These are phyloP conservation scores for Colostygia pectinataria DNA, from an alignment of 2,888 invertebrate species.

Conservation along the genomic window DNA sequence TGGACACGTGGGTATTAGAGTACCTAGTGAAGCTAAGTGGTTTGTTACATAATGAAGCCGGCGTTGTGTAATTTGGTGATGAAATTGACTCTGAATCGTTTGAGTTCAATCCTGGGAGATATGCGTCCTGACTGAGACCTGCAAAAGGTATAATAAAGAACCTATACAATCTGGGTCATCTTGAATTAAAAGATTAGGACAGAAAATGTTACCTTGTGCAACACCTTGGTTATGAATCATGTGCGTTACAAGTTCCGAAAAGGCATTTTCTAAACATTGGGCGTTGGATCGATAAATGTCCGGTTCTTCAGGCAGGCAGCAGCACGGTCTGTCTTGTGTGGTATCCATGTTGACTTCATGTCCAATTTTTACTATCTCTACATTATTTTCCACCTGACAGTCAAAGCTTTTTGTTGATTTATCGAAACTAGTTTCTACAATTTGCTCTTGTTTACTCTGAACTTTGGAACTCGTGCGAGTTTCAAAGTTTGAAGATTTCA, in stretches of 20 bases:
- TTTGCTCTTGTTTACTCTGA: conserved; percentile 5
- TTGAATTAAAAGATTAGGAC: not conserved
- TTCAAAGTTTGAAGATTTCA: too few species aligned
- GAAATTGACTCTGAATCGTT: conserved; percentile 13
- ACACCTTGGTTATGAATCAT: conserved; percentile 44
- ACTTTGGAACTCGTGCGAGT: not conserved
- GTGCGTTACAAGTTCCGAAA: conserved; percentile 46
- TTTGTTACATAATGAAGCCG: conserved; percentile 10
- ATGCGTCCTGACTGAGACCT: conserved; percentile 25
- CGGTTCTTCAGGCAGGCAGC: conserved; percentile 32
- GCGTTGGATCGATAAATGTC: conserved; percentile 12
- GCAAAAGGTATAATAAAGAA: not conserved
- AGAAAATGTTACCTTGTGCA: conserved; percentile 35
- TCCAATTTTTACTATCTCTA: not conserved
- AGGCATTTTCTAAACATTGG: conserved; percentile 31
- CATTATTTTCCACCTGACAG: conserved; percentile 15
- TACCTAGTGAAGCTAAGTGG: not conserved
- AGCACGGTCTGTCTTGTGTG: conserved; percentile 54
- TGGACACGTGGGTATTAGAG: not conserved
- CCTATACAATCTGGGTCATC: not conserved
- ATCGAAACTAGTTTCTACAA: conserved; percentile 3
- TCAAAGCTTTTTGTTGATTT: conserved; percentile 5
- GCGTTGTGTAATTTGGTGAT: conserved; percentile 1
- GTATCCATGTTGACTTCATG: conserved; percentile 47
- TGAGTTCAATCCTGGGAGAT: conserved; percentile 5